Base-by-base conservation (phyloP, 2,797 vertebrate genomes). In the Columba guinea region DNA sequence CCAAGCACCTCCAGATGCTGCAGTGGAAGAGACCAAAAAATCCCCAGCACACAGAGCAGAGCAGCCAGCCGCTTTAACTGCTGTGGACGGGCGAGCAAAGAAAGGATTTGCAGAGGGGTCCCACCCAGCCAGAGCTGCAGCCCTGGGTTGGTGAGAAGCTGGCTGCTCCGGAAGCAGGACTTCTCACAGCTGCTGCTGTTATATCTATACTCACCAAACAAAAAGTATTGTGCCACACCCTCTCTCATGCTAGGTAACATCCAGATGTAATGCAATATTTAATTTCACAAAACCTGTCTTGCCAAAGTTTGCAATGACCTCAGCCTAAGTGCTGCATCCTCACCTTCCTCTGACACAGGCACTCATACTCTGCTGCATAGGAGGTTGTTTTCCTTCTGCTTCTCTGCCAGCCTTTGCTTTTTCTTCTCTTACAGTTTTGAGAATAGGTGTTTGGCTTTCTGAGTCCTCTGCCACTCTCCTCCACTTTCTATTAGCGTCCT, bases 241-340 rank as follows among this genome's bases (percentile, higher is more conserved):
- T 71, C 1, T 34, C 70, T 86, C 74, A n/a, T 28, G 62, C 16
- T 23, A 27, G n/a, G 64, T 58, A 79, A 86, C 76, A 81, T 27
- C 90, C 77, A 55, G 48, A 63, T 73, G 39, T 71, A 88, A 86
- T n/a, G 85, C 88, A 97, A 87, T 60, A 55, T 58, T 70, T 91
- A 69, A 86, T 86, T 81, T 84, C 74, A 62, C 11, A 30, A 93
- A 95, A 93, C 79, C 34, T 52, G 41, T 79, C 74, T 52, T 90
- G 62, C 88, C 55, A 30, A 91, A 81, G 53, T 73, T 73, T 69
- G 48, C 41, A 41, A 30, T 93, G 85, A 94, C 65, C 74, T 96
- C 90, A 93, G 76, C 70, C 37, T 5, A 28, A 58, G 22, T 34
- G 39, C 86, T 68, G 35, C 65, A 48, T 48, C 44, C 73, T 65